These are phyloP conservation scores for Axinella damicornis DNA, from an alignment of 37 sponge, comb jelly and placozoan species.

Conservation along the genomic window DNA sequence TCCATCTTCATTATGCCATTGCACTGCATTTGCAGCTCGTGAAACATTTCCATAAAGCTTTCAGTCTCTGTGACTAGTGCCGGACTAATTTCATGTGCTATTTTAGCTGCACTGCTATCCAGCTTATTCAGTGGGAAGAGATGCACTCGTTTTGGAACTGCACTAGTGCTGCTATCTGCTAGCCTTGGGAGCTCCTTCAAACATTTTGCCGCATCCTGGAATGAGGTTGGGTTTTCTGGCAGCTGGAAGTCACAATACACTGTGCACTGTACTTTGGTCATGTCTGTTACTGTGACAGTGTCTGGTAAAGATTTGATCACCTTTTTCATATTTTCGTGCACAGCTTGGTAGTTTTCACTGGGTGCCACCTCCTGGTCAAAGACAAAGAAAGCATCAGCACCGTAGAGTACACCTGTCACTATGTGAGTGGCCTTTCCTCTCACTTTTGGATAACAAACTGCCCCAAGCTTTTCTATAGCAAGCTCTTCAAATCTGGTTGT, in stretches of 20 bases:
- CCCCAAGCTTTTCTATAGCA: slow-evolving; percentile 37
- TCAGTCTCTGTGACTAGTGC: slow-evolving; percentile 21
- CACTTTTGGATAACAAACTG: slow-evolving; percentile 28
- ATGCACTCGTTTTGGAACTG: slow-evolving; percentile 32
- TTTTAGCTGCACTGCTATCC: slow-evolving; percentile 1
- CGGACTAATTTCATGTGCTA: neutral
- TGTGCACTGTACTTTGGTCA: slow-evolving; percentile 18
- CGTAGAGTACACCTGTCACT: slow-evolving; percentile 46
- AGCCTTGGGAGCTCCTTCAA: slow-evolving; percentile 27
- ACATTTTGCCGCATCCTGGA: slow-evolving; percentile 29
- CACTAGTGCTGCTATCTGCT: neutral
- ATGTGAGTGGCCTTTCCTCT: slow-evolving; percentile 53
- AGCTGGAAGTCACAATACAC: slow-evolving; percentile 44
- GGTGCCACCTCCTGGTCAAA: slow-evolving; percentile 32
- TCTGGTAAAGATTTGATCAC: slow-evolving; percentile 19
- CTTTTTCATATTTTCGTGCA: slow-evolving; percentile 20
- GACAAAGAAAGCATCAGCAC: slow-evolving; percentile 59
- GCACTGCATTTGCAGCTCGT: slow-evolving; percentile 1
- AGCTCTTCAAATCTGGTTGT: slow-evolving; percentile 38
- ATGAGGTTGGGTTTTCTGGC: slow-evolving; percentile 24
- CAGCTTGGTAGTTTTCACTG: neutral
- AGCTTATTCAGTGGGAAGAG: slow-evolving; percentile 31
- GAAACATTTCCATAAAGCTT: slow-evolving; percentile 16
- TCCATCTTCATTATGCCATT: slow-evolving; percentile 25
- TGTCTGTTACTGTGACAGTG: neutral